Base-by-base conservation (phyloP, 1,140 invertebrate genomes). In the Proctacanthus coquilletti region DNA sequence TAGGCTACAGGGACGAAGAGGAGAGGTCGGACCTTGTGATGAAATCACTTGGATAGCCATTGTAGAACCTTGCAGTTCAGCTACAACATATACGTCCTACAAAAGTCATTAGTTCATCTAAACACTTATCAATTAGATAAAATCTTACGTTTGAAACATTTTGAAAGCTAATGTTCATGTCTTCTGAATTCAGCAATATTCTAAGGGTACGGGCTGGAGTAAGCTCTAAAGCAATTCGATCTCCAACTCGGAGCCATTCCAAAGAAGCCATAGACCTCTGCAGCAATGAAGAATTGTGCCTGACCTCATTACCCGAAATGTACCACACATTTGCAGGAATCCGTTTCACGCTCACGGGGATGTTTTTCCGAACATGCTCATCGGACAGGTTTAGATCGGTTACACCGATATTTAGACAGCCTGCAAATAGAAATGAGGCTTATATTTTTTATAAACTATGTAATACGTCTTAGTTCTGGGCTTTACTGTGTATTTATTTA, bases 121-220 rank as follows among this genome's bases (percentile, higher is more conserved):
- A 43, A 18, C n/a, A 23, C 17, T 38, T 33, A 27, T 41, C 23
- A 5, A 30, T 31, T 21, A 13, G 10, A 21, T 10, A 8, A 13
- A 13, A 11, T 29, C 43, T 49, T 51, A 77, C 76, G 56, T 78
- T 80, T 15, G 80, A 77, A 41, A 85, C 65, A 52, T 80, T 75
- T n/a, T 68, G 65, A 15, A 79, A 79, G 17, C 80, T 78, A n/a
- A 80, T 68, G n/a, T 82, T 80, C 53, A 86, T 71, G 50, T 89
- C 84, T 60, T 84, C 79, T 1, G 82, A 80, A 59, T 92, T 88
- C 1, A 91, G 63, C 40, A 71, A 69, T 34, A 75, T 66, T 32
- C 72, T 71, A 0, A 80, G 62, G 21, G 66, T 65, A 4, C 61
- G 66, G 42, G 75, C 75, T 35, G 61, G 62, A 11, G 65, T 75